Base-by-base conservation (phyloP, 2,888 invertebrate genomes). In the Drosophila anomelani region DNA sequence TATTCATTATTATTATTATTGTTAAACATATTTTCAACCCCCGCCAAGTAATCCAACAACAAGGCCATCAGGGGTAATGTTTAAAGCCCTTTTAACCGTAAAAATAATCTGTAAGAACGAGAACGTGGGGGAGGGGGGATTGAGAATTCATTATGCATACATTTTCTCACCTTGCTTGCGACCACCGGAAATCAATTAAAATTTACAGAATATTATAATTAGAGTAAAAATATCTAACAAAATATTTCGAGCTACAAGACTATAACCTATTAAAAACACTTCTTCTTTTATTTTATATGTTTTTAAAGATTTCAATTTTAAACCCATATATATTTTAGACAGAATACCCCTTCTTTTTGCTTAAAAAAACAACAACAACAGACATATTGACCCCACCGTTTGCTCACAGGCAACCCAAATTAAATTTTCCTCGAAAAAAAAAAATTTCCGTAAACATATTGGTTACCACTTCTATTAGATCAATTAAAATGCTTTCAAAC, bases 401-500 rank as follows among this genome's bases (percentile, higher is more conserved):
- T 20, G 20, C 20, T 20, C 20, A 20, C 20, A 20, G 20, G 20
- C 20, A n/a, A 51, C 23, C 29, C 29, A 62, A 62, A 63, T 38
- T 47, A 10, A 38, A 62, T 62, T 46, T 62, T n/a, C 23, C n/a
- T 13, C 26, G 26, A 26, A 3, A 20, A 38, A 38, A 46, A 39
- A 67, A 55, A 67, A 17, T 34, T 32, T 8, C 26, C 32, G 34
- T 43, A 61, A 63, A 63, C 62, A 47, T 38, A 62, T 63, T 49
- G 64, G 49, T 41, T 64, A 44, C 49, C 44, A 23, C 68, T 69
- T 13, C 38, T 46, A 68, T 47, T 67, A 68, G 69, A 67, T 67
- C 67, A 68, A 68, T 67, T 67, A 69, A 67, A 54, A 68, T 54
- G 55, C 39, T 69, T 68, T 55, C n/a, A 67, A 68, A 55, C 47